Evolutionary conservation across 2,113 vertebrate species (phyloP), one percentile per base, ranked within the genome.

Genomic region (Pholis gunnellus): DNA sequence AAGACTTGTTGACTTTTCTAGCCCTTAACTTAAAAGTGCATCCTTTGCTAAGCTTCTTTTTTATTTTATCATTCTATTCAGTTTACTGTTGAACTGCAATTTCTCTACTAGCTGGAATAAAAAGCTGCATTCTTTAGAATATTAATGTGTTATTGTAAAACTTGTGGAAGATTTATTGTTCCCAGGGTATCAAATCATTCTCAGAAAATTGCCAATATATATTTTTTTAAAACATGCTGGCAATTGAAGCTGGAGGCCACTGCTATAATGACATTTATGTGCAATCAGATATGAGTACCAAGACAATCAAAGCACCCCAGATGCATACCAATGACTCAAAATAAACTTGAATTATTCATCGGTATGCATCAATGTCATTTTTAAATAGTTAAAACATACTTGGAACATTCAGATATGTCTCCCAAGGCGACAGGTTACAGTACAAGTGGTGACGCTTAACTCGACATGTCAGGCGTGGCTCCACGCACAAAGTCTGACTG

Each of bases 1-100:
- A 95, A 95, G 95, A 57, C 50, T 71, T 81, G 84, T 88, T 89
- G 93, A 91, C 90, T 94, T 95, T 89, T 76, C 9, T 67, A 77
- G 11, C 15, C 68, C 22, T 85, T 46, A 65, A 36, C 79, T 59
- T 59, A 1, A 60, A 81, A 75, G 59, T 13, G 2, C 61, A 57
- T 83, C 56, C 17, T 57, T 57, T 64, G 18, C 5, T 20, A 31
- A 57, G 34, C 7, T 61, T 85, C 20, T 22, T 77, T 78, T 64
- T 52, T 27, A 10, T n/a, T 61, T 75, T 79, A 77, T 54, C 9
- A 73, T 78, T 69, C 22, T 18, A 52, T 79, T 82, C 42, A 50
- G 54, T 92, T 87, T 64, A 40, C 40, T 1, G 25, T 56, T 79
- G 5, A 73, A 75, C 44, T 67, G 78, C 44, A 34, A 79, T 48